A percentile compares a stretch with the other conserved stretches of the same genome.
Evolutionary conservation across 2,797 vertebrate genomes (phyloP).

Genomic region (Gouania willdenowi): DNA sequence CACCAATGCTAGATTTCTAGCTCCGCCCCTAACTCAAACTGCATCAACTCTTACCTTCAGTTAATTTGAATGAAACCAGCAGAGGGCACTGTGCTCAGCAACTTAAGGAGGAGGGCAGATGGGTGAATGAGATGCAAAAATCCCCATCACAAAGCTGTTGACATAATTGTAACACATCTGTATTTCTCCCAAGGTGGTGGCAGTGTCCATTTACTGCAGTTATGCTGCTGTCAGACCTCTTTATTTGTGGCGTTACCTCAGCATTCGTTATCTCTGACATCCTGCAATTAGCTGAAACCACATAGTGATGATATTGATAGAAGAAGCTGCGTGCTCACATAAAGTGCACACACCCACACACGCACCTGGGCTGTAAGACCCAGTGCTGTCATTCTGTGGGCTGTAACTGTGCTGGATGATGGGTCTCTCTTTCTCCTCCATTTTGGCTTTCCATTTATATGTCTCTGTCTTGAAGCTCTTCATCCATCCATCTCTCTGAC

Average conservation of each 20-base stretch:
- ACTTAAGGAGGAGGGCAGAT: constrained; percentile 17
- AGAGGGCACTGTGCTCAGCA: constrained; percentile 23
- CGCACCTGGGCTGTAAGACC: background rate
- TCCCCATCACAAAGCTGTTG: constrained; percentile 25
- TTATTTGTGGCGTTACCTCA: constrained; percentile 34
- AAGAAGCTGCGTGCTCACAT: constrained; percentile 25
- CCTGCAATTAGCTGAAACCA: constrained; percentile 66
- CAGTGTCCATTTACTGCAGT: constrained; percentile 56
- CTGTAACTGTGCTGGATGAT: constrained; percentile 40
- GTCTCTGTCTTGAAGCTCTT: constrained; percentile 30
- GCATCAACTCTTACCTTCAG: no score
- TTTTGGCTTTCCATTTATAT: constrained; percentile 57
- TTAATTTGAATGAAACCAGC: constrained; percentile 3
- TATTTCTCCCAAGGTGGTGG: constrained; percentile 30
- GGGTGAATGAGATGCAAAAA: constrained; percentile 19
- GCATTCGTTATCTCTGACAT: constrained; percentile 67
- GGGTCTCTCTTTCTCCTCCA: constrained; percentile 43
- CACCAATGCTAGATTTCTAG: no score
- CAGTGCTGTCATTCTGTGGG: constrained; percentile 44
- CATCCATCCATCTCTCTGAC: constrained; percentile 54
- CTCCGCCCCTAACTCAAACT: no score
- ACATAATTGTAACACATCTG: constrained; percentile 62
- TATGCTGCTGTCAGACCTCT: constrained; percentile 58
- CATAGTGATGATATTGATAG: constrained; percentile 51
- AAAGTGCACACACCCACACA: background rate